Percentiles rank a stretch among this genome's conserved stretches.
Evolutionary conservation across 2,888 invertebrate species (phyloP).

Genomic region (Hydrotaea cyrtoneurina): DNA sequence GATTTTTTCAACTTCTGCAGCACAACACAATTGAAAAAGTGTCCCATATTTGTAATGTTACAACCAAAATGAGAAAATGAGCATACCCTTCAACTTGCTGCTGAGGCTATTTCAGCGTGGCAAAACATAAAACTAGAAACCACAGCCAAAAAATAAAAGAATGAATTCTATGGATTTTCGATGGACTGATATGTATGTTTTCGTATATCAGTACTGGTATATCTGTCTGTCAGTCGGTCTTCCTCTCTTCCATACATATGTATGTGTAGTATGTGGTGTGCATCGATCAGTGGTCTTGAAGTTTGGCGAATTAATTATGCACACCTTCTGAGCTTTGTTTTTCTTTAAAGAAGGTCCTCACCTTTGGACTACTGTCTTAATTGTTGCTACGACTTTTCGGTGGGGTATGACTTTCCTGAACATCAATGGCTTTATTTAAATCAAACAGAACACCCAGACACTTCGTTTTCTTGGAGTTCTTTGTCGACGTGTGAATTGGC

Average conservation of each 20-base stretch:
- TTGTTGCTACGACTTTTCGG: constrained; percentile 73
- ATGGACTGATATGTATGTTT: constrained; percentile 47
- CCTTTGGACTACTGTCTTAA: constrained; percentile 80
- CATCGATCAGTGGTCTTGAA: constrained; percentile 56
- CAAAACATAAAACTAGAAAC: too few species aligned
- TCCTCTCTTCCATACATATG: constrained; percentile 35
- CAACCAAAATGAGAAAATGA: too few species aligned
- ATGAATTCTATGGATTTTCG: constrained; percentile 50
- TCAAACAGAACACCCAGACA: constrained; percentile 43
- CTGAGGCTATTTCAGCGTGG: too few species aligned
- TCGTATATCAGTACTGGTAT: constrained; percentile 29
- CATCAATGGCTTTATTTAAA: constrained; percentile 71
- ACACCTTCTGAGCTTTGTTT: constrained; percentile 74
- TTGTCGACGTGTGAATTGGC: background rate
- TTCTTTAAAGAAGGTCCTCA: constrained; percentile 75
- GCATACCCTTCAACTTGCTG: too few species aligned
- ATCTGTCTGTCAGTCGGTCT: constrained; percentile 65
- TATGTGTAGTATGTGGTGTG: constrained; percentile 45
- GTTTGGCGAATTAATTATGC: constrained; percentile 79
- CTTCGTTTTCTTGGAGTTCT: background rate
- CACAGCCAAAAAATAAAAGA: background rate
- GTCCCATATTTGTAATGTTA: too few species aligned
- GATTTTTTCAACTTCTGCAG: too few species aligned
- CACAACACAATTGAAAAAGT: too few species aligned
- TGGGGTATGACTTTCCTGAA: constrained; percentile 58